Percentiles rank a stretch among this genome's conserved stretches.
Evolutionary conservation across 2,797 vertebrate species (phyloP).

Genomic region (Paedocypris micromegethes): DNA sequence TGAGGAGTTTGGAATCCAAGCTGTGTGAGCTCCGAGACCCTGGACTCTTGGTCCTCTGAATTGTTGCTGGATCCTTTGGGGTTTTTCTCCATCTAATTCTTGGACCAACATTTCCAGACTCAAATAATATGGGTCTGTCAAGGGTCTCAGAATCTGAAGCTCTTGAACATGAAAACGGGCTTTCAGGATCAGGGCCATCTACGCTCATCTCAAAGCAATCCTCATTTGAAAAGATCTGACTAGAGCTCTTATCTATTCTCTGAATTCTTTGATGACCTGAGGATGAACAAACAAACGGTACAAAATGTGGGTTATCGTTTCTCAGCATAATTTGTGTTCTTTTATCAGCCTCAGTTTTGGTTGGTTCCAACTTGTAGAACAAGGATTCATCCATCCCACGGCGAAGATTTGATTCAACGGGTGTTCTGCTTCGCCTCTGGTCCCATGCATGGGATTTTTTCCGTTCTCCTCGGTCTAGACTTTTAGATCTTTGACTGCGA

Average conservation of each 20-base stretch:
- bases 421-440: slow-evolving; percentile 29
- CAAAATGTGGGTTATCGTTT: slow-evolving; percentile 39
- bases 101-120: slow-evolving; percentile 5
- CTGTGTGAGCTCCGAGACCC: slow-evolving; percentile 57
- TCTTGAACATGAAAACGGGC: slow-evolving; percentile 23
- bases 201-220: slow-evolving; percentile 86
- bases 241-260: slow-evolving; percentile 10
- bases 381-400: slow-evolving; percentile 22
- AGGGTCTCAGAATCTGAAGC: slow-evolving; percentile 28
- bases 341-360: slow-evolving; percentile 48
- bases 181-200: slow-evolving; percentile 68
- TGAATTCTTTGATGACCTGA: slow-evolving; percentile 5
- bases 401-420: slow-evolving; percentile 47
- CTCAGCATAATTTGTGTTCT: slow-evolving; percentile 44
- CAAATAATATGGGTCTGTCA: slow-evolving; percentile 32
- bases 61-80: too few relatives aligned
- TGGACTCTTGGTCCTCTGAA: slow-evolving; percentile 32
- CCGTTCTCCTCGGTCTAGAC: slow-evolving; percentile 41
- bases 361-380: slow-evolving; percentile 19
- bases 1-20: slow-evolving; percentile 55
- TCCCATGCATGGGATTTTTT: slow-evolving; percentile 37
- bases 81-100: background rate
- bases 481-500: slow-evolving; percentile 38
- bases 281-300: slow-evolving; percentile 9
- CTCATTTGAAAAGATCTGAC: slow-evolving; percentile 8